Evolutionary conservation across 2,113 vertebrate genomes (phyloP).

Genomic region (Gadus chalcogrammus): DNA sequence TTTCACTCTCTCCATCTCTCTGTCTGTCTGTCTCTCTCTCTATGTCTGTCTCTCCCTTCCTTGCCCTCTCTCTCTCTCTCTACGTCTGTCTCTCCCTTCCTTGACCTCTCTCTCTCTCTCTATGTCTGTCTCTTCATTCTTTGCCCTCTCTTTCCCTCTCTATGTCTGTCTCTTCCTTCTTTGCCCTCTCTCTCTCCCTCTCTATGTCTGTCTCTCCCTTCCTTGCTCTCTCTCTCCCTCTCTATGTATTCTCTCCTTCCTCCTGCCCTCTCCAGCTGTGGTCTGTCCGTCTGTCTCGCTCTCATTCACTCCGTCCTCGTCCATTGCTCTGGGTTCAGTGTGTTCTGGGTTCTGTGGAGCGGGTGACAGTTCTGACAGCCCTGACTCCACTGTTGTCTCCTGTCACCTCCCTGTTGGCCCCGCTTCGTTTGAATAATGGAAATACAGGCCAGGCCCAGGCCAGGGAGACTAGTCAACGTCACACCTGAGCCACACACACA

Average conservation of each 20-base stretch:
- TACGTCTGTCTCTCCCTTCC: no score
- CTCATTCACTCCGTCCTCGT: slow-evolving; percentile 49
- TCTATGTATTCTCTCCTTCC: slow-evolving; percentile 24
- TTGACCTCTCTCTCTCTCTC: no score
- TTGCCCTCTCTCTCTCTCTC: no score
- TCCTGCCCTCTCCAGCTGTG: neutral
- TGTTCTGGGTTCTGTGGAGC: slow-evolving; percentile 67
- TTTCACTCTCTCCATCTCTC: neutral
- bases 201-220: no score
- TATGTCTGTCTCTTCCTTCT: no score
- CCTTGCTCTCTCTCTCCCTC: neutral
- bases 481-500: slow-evolving; percentile 33
- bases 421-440: slow-evolving; percentile 74
- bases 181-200: no score
- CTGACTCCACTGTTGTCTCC: slow-evolving; percentile 65
- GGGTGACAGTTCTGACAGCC: slow-evolving; percentile 73
- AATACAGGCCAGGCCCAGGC: slow-evolving; percentile 59
- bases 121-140: no score
- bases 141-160: no score
- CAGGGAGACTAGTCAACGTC: slow-evolving; percentile 54
- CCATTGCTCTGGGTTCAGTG: slow-evolving; percentile 64
- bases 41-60: no score
- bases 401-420: slow-evolving; percentile 65
- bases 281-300: slow-evolving; percentile 43
- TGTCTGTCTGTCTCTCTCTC: slow-evolving; percentile 14